Evolutionary conservation across 2,888 invertebrate species (phyloP).

Genomic region (Apeira syringaria): DNA sequence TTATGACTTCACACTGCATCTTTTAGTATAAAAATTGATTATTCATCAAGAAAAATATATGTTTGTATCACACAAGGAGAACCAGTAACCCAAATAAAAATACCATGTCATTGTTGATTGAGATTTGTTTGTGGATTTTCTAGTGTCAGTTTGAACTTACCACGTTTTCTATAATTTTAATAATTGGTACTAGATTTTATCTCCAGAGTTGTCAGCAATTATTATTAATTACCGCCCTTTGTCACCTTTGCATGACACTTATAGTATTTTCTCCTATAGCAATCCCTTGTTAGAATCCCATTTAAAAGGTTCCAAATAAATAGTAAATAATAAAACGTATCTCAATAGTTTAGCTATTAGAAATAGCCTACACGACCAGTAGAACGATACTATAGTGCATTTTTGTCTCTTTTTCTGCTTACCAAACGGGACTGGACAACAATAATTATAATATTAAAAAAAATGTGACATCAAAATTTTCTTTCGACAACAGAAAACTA

Average conservation of each 20-base stretch:
- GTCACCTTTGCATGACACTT: constrained; percentile 29
- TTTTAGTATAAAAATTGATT: too few species aligned
- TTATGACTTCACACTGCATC: too few species aligned
- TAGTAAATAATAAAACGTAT: constrained; percentile 14
- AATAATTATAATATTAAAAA: constrained; percentile 29
- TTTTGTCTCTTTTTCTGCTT: constrained; percentile 80
- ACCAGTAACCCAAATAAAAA: constrained; percentile 17
- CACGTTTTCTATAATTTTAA: constrained; percentile 5
- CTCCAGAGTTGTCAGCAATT: constrained; percentile 1
- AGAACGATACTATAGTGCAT: constrained; percentile 70
- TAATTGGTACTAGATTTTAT: constrained; percentile 4
- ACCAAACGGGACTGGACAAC: constrained; percentile 74
- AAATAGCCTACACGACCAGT: constrained; percentile 31
- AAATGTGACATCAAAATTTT: constrained; percentile 53
- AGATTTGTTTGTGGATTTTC: constrained; percentile 22
- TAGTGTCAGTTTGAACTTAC: constrained; percentile 22
- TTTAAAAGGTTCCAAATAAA: constrained; percentile 15
- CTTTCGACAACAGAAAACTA: constrained; percentile 93
- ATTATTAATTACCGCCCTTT: background rate
- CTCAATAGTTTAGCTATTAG: constrained; percentile 7
- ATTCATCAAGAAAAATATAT: too few species aligned
- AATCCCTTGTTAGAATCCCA: constrained; percentile 21
- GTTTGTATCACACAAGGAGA: too few species aligned
- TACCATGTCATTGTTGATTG: constrained; percentile 21
- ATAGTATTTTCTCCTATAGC: constrained; percentile 26